A percentile compares a stretch with the other conserved stretches of the same genome.
Evolutionary conservation across 2,113 vertebrate genomes (phyloP).

Genomic region (Larimichthys polyactis): DNA sequence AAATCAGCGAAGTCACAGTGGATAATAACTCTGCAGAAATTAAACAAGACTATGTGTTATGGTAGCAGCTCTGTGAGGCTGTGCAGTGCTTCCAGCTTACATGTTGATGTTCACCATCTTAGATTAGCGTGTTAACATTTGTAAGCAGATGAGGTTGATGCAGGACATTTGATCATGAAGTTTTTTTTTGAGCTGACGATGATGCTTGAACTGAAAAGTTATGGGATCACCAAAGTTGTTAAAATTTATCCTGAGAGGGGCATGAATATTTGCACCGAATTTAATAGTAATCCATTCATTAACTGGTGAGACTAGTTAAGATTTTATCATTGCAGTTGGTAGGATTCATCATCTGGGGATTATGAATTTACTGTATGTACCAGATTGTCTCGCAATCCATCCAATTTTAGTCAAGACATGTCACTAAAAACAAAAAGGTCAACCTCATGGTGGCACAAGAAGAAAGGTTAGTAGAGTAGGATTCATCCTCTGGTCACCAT

Average conservation of each 20-base stretch:
- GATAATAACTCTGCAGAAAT: neutral
- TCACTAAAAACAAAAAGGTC: no score
- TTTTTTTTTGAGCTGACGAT: neutral
- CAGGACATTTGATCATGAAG: neutral
- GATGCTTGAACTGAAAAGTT: neutral
- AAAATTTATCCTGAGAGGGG: neutral
- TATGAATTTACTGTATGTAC: no score
- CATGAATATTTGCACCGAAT: neutral
- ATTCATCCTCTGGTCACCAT: neutral
- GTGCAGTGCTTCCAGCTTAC: neutral
- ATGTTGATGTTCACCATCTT: neutral
- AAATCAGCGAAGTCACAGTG: neutral
- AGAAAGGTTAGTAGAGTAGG: no score
- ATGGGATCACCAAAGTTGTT: neutral
- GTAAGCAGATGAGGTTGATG: no score
- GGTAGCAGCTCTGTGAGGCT: neutral
- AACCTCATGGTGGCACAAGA: neutral
- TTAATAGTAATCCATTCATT: neutral
- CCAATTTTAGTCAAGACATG: no score
- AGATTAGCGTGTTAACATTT: neutral
- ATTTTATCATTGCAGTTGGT: no score
- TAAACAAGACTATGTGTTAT: neutral
- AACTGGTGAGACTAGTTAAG: no score
- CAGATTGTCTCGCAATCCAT: no score
- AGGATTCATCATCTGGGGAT: no score